phyloP scores from a whole-genome alignment of 2,888 invertebrate species.

The Alviniconcha strummeri region DNA sequence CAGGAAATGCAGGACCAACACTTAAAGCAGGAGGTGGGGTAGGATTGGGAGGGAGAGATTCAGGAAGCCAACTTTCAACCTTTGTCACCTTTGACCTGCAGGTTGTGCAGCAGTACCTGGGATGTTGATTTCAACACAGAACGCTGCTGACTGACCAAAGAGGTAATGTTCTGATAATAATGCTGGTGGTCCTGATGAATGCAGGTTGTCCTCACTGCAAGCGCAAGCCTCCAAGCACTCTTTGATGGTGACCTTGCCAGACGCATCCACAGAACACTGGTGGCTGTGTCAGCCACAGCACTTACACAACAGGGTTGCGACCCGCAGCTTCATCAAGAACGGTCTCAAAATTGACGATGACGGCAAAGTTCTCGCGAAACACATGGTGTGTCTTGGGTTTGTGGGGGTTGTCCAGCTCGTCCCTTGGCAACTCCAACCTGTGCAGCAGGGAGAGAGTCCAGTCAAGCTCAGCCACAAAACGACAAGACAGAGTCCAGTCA shows the following conservation, averaged over 20 bases:
- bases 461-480: no score
- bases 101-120: no score
- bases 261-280: neutral
- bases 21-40: no score
- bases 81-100: no score
- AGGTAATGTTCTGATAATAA: neutral
- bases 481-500: no score
- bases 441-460: neutral
- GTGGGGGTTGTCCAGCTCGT: constrained; percentile 76
- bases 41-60: no score
- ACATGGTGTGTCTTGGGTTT: constrained; percentile 74
- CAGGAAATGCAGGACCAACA: no score
- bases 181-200: neutral
- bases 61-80: no score
- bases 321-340: constrained; percentile 31
- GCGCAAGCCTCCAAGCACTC: neutral
- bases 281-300: neutral
- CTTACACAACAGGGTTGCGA: neutral
- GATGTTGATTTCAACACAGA: no score
- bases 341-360: constrained; percentile 69
- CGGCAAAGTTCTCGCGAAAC: constrained; percentile 72
- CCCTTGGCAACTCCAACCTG: constrained; percentile 63
- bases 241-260: neutral
- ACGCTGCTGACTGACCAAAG: neutral
- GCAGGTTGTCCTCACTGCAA: neutral